Evolutionary conservation across 2,113 vertebrate genomes (phyloP).

Genomic region (Heliornis fulica): DNA sequence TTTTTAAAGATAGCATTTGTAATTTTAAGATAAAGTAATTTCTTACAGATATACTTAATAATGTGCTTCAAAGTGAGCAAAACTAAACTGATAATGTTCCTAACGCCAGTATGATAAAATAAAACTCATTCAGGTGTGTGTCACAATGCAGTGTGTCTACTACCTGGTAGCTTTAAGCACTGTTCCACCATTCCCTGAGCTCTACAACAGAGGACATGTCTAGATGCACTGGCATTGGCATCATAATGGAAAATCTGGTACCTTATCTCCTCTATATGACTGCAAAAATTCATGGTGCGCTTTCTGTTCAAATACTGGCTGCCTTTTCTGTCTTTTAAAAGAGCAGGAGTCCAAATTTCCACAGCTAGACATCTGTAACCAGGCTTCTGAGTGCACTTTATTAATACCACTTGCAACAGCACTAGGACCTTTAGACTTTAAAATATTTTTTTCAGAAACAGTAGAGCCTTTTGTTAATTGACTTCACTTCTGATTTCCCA

Average conservation of each 20-base stretch:
- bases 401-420: neutral
- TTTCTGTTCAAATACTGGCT: neutral
- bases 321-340: neutral
- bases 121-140: neutral
- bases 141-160: fast-evolving
- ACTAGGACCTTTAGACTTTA: neutral
- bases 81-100: neutral
- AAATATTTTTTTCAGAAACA: neutral
- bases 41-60: neutral
- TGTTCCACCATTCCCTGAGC: neutral
- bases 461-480: neutral
- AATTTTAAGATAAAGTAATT: neutral
- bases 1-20: neutral
- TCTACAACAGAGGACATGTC: neutral
- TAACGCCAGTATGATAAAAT: neutral
- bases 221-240: fast-evolving
- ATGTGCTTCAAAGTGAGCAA: neutral
- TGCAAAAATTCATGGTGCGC: neutral
- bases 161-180: neutral
- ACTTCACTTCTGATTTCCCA: neutral
- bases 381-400: neutral
- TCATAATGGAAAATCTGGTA: neutral
- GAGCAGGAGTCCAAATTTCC: neutral
- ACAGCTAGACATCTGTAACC: neutral
- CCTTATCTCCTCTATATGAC: neutral